Conservation (phyloP, 2,797 vertebrate genomes). For the Sparus aurata region DNA sequence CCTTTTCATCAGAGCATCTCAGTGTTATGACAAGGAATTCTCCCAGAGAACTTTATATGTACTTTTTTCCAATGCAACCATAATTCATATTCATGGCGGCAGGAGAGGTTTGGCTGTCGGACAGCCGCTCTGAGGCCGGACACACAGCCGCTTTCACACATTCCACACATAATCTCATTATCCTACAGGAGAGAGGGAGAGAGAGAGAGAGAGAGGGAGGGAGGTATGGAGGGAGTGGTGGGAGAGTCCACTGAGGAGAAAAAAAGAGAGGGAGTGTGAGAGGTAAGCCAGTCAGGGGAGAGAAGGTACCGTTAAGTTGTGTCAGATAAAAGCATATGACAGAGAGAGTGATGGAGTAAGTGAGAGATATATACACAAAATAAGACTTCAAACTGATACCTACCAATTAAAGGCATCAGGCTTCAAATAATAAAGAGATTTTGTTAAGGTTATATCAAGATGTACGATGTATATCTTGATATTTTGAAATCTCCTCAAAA, state of each 20-base stretch:
- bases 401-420: no score
- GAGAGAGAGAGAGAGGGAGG: background rate
- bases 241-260: background rate
- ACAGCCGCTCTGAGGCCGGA: conserved; percentile 36
- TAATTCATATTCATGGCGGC: conserved; percentile 27
- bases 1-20: conserved; percentile 2
- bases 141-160: conserved; percentile 59
- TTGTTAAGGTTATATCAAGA: no score
- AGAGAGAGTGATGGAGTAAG: background rate
- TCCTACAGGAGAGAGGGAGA: conserved; percentile 16
- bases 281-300: background rate
- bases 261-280: background rate
- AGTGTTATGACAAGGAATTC: background rate
- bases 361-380: no score
- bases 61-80: conserved; percentile 5
- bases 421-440: background rate
- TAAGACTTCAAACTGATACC: no score
- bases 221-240: background rate
- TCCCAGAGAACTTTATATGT: conserved; percentile 14
- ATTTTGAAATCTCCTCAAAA: no score
- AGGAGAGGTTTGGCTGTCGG: background rate
- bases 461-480: no score
- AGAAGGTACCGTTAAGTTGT: background rate
- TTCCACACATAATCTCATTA: conserved; percentile 70
- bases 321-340: background rate